Evolutionary conservation across 1,140 invertebrate species (phyloP).

Genomic region (Polypedilum vanderplanki): DNA sequence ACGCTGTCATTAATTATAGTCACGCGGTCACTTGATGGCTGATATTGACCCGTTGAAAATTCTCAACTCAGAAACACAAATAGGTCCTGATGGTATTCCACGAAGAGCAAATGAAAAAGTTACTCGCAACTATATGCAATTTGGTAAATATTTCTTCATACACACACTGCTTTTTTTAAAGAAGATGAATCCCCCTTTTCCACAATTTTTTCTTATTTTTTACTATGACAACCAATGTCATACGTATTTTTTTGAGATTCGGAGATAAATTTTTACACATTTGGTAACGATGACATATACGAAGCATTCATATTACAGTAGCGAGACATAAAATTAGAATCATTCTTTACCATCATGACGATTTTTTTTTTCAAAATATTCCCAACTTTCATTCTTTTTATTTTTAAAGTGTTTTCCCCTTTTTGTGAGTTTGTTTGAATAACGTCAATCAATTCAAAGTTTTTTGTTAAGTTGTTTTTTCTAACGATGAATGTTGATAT

Average conservation of each 20-base stretch:
- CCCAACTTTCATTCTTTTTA: no score
- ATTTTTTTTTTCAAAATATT: no score
- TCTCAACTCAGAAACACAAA: constrained; percentile 42
- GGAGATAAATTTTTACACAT: neutral
- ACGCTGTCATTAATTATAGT: constrained; percentile 49
- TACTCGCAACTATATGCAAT: constrained; percentile 21
- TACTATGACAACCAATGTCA: neutral
- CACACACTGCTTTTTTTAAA: neutral
- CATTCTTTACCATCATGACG: no score
- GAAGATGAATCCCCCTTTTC: neutral
- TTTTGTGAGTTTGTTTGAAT: no score
- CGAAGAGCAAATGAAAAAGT: constrained; percentile 48
- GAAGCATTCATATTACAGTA: no score
- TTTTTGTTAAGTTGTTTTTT: no score
- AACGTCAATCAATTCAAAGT: no score
- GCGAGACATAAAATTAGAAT: no score
- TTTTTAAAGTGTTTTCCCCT: no score
- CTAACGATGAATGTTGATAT: no score
- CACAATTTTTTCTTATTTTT: neutral
- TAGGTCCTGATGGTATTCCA: constrained; percentile 48
- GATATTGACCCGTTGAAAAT: constrained; percentile 90
- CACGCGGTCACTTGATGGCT: constrained; percentile 91
- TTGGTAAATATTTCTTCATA: constrained; percentile 26
- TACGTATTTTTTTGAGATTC: constrained; percentile 23
- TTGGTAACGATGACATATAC: no score